Evolutionary conservation across 2,113 vertebrate genomes (phyloP).

Genomic region (Corythoichthys haematopterus): DNA sequence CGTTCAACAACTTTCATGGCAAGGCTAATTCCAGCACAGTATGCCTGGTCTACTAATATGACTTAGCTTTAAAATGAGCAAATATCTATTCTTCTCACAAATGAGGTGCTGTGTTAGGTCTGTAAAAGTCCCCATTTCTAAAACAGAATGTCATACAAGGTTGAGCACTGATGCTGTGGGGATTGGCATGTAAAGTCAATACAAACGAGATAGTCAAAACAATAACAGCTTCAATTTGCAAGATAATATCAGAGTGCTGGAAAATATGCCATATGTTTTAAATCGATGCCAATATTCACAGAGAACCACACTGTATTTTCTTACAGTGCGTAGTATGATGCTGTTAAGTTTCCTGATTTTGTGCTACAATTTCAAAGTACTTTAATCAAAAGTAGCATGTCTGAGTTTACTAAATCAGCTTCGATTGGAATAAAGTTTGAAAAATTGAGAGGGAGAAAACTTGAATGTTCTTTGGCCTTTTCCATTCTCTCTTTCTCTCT

Average conservation of each 20-base stretch:
- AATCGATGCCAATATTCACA: slow-evolving; percentile 36
- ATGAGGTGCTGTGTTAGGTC: too few relatives aligned
- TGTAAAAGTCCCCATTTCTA: slow-evolving; percentile 19
- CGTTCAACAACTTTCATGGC: too few relatives aligned
- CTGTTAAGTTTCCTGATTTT: slow-evolving; percentile 5
- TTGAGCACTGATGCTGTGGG: background rate
- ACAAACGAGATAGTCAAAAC: slow-evolving; percentile 56
- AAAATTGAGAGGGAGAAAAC: background rate
- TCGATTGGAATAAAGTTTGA: background rate
- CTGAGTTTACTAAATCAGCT: background rate
- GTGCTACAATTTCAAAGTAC: background rate
- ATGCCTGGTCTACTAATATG: too few relatives aligned
- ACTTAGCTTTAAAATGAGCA: too few relatives aligned
- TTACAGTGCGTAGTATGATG: slow-evolving; percentile 22
- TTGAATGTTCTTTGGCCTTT: slow-evolving; percentile 1
- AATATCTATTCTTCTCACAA: too few relatives aligned
- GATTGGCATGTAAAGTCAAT: slow-evolving; percentile 50
- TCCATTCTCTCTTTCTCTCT: background rate
- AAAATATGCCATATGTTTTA: slow-evolving; percentile 55
- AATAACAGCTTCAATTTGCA: slow-evolving; percentile 52
- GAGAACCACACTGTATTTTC: slow-evolving; percentile 27
- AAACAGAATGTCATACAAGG: slow-evolving; percentile 1
- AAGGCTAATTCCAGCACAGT: too few relatives aligned
- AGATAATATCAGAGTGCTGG: slow-evolving; percentile 45
- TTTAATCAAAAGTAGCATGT: background rate